These are phyloP conservation scores for Amyelois transitella DNA, from an alignment of 1,140 invertebrate species.

Conservation along the genomic window DNA sequence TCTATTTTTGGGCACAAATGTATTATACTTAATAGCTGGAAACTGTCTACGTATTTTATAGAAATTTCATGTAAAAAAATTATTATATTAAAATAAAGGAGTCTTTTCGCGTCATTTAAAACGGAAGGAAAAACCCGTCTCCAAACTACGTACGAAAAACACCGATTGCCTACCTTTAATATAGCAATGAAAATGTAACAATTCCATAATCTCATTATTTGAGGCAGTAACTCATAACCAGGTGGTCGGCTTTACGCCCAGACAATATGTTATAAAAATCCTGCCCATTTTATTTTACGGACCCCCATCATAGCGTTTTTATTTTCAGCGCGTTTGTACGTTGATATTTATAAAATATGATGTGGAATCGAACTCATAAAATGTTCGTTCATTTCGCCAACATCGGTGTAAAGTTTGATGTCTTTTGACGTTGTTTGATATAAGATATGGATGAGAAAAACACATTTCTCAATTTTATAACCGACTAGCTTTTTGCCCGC, in stretches of 20 bases:
- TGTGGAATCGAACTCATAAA: neutral
- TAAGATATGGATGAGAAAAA: neutral
- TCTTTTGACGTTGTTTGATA: neutral
- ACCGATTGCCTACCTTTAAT: too few relatives aligned
- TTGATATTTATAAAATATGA: constrained; percentile 4
- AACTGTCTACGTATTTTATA: too few relatives aligned
- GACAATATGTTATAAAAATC: constrained; percentile 62
- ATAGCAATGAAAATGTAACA: constrained; percentile 11
- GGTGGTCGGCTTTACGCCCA: constrained; percentile 49
- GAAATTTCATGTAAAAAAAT: too few relatives aligned
- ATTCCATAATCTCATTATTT: neutral
- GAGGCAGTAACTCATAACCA: constrained; percentile 50
- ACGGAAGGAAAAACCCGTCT: too few relatives aligned
- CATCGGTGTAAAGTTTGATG: neutral
- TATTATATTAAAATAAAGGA: too few relatives aligned
- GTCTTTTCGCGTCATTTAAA: too few relatives aligned
- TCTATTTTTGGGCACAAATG: too few relatives aligned
- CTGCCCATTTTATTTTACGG: constrained; percentile 40
- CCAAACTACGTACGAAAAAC: too few relatives aligned
- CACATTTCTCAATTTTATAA: neutral
- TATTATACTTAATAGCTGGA: too few relatives aligned
- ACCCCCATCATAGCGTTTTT: constrained; percentile 23
- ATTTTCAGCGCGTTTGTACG: constrained; percentile 13
- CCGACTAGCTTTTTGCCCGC: too few relatives aligned
- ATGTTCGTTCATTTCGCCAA: neutral